Evolutionary conservation across 1,140 invertebrate species (phyloP), one percentile per base, ranked within the genome.

Genomic region (Meteorus sp.): DNA sequence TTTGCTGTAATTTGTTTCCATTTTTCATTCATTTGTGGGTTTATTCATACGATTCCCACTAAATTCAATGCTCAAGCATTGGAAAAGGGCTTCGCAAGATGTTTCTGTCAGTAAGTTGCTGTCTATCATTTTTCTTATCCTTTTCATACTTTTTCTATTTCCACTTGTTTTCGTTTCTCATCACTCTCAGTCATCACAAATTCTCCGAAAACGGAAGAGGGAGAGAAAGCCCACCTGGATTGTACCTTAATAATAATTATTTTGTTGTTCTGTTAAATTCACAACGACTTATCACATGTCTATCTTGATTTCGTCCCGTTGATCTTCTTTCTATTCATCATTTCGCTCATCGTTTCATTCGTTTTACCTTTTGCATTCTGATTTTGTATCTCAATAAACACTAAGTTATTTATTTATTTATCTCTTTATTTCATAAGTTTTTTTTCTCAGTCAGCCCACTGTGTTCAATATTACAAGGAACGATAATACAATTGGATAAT

Each of bases 231-330:
- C 27, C 25, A 31, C 25, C 17, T 31, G 22, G 9, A 33, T 29
- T 25, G 33, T 59, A 39, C 44, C 58, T 43, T 48, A 35, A 25
- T 55, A 31, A 22, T 47, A 43, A 19, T 50, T 53, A 25, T 54
- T 47, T 51, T 25, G 20, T 44, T 45, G 35, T 43, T 45, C 8
- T 13, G 35, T 67, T 62, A 59, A 77, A 68, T 73, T 75, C 73
- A 73, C 71, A 79, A 76, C 73, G 73, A 78, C 76, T 75, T 79
- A 79, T 79, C 77, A 79, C 77, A 79, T 77, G 68, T 78, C 75
- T 75, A 72, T 70, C 68, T 61, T 29, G 55, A 48, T 63, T 47
- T 56, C 25, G 56, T 20, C 44, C 27, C 11, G 3, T 25, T 45
- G 20, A 45, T 47, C 44, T 11, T 25, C 15, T 25, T 25, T 15